Percentiles rank a stretch among this genome's conserved stretches.
Conservation (phyloP, 2,113 vertebrate species). For the Mobula hypostoma region DNA sequence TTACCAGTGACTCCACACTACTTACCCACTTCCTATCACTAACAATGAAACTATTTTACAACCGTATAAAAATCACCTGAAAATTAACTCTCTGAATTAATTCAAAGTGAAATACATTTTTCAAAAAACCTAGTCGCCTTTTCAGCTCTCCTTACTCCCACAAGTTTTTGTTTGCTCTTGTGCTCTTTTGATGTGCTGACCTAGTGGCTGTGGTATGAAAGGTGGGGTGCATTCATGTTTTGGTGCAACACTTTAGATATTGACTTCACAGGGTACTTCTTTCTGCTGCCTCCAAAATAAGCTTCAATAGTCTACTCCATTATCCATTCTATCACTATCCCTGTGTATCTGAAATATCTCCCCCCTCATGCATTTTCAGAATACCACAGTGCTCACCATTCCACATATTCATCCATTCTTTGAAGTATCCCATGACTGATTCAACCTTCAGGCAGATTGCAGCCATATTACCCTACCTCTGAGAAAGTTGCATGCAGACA, state of each 20-base stretch:
- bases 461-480: neutral
- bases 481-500: neutral
- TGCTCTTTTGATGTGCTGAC: no score
- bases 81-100: no score
- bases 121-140: no score
- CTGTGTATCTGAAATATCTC: neutral
- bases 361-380: no score
- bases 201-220: no score
- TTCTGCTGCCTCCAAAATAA: neutral
- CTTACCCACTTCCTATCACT: no score
- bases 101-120: no score
- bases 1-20: no score
- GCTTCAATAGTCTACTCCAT: neutral
- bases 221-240: neutral
- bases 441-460: neutral
- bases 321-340: neutral
- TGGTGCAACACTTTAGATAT: neutral
- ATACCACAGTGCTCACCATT: neutral
- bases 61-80: no score
- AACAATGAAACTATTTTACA: no score
- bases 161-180: no score
- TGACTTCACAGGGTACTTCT: neutral
- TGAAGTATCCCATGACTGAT: neutral
- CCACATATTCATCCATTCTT: neutral
- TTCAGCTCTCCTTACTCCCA: no score